A percentile compares a stretch with the other conserved stretches of the same genome.
These are phyloP conservation scores for Mellilla xanthometata DNA, from an alignment of 2,888 invertebrate species.

Conservation along the genomic window DNA sequence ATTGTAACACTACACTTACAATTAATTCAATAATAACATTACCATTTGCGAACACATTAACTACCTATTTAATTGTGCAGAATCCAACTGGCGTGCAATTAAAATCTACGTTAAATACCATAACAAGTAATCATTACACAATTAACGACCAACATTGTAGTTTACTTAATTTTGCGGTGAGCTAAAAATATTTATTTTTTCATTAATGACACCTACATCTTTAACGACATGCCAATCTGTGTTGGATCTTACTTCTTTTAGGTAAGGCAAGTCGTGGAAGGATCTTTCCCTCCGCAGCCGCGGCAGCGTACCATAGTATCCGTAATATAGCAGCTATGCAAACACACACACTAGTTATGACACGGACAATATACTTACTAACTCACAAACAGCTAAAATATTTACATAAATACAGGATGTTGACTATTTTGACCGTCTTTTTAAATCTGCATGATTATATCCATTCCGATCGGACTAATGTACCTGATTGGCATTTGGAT, in stretches of 20 bases:
- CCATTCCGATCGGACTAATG: neutral
- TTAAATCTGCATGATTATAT: neutral
- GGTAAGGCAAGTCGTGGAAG: constrained; percentile 89
- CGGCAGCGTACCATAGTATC: constrained; percentile 87
- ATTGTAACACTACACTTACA: constrained; percentile 6
- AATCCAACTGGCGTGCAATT: constrained; percentile 15
- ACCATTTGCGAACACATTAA: constrained; percentile 15
- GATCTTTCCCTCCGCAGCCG: constrained; percentile 90
- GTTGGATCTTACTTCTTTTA: constrained; percentile 88
- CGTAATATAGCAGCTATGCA: constrained; percentile 87
- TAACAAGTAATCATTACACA: constrained; percentile 10
- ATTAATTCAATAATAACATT: constrained; percentile 14
- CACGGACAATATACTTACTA: constrained; percentile 27
- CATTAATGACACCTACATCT: constrained; percentile 26
- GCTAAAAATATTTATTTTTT: constrained; percentile 13
- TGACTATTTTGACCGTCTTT: constrained; percentile 1
- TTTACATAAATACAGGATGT: constrained; percentile 14
- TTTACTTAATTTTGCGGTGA: constrained; percentile 13
- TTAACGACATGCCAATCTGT: constrained; percentile 56
- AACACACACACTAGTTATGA: constrained; percentile 52
- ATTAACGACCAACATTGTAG: constrained; percentile 8
- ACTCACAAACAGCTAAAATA: neutral
- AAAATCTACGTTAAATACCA: constrained; percentile 15
- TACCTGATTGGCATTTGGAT: constrained; percentile 16
- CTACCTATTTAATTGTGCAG: constrained; percentile 15